Percentiles rank a stretch among this genome's conserved stretches.
Conservation (phyloP, 2,888 invertebrate genomes). For the Drosophila kanekoi region DNA sequence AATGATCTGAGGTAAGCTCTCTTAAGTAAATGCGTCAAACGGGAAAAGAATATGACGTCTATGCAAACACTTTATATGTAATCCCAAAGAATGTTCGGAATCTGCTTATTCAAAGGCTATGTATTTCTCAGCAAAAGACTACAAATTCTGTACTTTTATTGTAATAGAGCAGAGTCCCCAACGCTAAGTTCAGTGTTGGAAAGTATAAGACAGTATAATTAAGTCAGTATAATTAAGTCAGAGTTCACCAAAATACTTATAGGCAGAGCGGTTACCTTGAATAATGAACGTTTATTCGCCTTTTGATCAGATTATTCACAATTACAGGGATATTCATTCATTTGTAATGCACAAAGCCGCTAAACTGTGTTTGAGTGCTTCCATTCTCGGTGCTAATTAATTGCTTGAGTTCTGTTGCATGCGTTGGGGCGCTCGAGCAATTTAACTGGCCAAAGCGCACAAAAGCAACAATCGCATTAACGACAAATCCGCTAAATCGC, state of each 20-base stretch:
- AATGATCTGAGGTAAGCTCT: neutral
- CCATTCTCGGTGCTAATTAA: slow-evolving; percentile 30
- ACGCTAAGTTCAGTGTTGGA: too few species aligned
- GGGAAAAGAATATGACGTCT: neutral
- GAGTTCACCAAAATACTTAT: too few species aligned
- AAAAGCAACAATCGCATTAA: slow-evolving; percentile 47
- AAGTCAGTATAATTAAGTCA: too few species aligned
- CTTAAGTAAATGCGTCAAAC: neutral
- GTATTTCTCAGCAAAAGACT: too few species aligned
- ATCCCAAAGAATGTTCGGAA: too few species aligned
- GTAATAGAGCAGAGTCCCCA: too few species aligned
- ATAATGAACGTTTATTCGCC: neutral
- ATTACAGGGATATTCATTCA: slow-evolving; percentile 17
- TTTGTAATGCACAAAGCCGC: slow-evolving; percentile 29
- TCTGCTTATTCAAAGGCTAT: too few species aligned
- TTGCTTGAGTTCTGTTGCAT: slow-evolving; percentile 26
- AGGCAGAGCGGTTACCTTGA: neutral
- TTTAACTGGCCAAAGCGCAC: slow-evolving; percentile 23
- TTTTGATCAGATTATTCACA: slow-evolving; percentile 8
- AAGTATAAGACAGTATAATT: too few species aligned
- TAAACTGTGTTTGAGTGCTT: slow-evolving; percentile 21
- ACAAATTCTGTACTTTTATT: too few species aligned
- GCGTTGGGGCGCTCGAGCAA: slow-evolving; percentile 14
- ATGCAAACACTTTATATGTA: too few species aligned
- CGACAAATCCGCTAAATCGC: slow-evolving; percentile 37